These are phyloP conservation scores for Indri indri DNA, from an alignment of 2,113 vertebrate species.

Conservation along the genomic window DNA sequence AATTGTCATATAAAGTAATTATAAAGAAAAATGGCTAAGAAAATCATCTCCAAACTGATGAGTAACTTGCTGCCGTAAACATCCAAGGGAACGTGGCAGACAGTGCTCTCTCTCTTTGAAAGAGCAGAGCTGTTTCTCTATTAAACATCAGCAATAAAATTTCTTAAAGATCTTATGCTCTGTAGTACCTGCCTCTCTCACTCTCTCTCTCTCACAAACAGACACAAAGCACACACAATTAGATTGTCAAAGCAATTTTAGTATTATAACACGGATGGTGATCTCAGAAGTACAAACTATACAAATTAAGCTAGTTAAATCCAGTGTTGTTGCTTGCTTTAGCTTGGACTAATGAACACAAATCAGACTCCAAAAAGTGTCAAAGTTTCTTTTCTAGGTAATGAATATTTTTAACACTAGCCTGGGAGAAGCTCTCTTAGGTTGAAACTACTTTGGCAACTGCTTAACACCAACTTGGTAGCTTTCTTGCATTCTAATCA, in stretches of 20 bases:
- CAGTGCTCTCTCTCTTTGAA: not conserved
- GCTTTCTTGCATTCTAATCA: constrained; percentile 5
- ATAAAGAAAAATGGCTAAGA: constrained; percentile 53
- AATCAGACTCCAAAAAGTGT: not conserved
- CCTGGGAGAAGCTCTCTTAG: not conserved
- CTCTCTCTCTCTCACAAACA: not conserved
- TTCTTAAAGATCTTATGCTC: not conserved
- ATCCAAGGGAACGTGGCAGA: not conserved
- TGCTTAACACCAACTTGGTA: not conserved
- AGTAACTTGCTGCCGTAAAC: constrained; percentile 9
- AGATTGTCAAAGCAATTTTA: not conserved
- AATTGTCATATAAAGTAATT: constrained; percentile 57
- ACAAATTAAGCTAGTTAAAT: not conserved
- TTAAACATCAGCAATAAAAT: not conserved
- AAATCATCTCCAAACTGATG: constrained; percentile 2
- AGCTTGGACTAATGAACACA: not conserved
- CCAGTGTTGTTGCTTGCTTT: not conserved
- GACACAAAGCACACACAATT: not conserved
- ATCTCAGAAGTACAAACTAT: not conserved
- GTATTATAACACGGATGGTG: not conserved
- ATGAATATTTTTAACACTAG: not conserved
- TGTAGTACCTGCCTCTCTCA: not conserved
- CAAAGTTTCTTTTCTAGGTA: not conserved
- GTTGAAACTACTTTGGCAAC: not conserved
- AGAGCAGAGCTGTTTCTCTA: not conserved